Percentiles rank a stretch among this genome's conserved stretches.
Evolutionary conservation across 2,113 vertebrate species (phyloP).

Genomic region (Nymphicus hollandicus): DNA sequence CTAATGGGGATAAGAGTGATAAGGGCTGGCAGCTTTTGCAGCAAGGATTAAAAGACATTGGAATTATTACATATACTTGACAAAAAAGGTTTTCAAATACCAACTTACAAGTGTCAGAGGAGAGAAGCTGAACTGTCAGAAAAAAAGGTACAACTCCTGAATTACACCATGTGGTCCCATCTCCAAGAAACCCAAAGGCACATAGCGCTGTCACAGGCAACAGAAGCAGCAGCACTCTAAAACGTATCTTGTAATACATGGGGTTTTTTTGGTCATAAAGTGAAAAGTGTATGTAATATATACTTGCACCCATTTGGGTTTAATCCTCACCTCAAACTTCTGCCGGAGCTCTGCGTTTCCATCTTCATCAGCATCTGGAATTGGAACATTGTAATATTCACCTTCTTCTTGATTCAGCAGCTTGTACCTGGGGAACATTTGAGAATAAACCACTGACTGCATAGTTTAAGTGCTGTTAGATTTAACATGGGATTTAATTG

Average conservation of each 20-base stretch:
- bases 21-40: neutral
- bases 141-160: neutral
- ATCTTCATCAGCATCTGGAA: conserved; percentile 90
- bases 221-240: neutral
- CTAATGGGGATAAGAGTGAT: neutral
- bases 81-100: neutral
- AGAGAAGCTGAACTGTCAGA: neutral
- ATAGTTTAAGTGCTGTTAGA: neutral
- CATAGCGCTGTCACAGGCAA: neutral
- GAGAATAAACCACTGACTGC: neutral
- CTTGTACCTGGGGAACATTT: conserved; percentile 83
- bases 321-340: conserved; percentile 91
- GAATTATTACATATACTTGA: neutral
- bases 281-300: neutral
- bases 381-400: conserved; percentile 96
- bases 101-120: neutral
- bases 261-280: neutral
- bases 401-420: conserved; percentile 94
- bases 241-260: neutral
- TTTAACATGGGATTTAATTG: neutral
- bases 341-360: conserved; percentile 89
- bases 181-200: neutral
- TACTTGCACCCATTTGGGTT: neutral
- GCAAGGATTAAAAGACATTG: neutral
- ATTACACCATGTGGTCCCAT: neutral